Evolutionary conservation across 1,140 invertebrate species (phyloP), one percentile per base, ranked within the genome.

Genomic region (Radopholus similis): DNA sequence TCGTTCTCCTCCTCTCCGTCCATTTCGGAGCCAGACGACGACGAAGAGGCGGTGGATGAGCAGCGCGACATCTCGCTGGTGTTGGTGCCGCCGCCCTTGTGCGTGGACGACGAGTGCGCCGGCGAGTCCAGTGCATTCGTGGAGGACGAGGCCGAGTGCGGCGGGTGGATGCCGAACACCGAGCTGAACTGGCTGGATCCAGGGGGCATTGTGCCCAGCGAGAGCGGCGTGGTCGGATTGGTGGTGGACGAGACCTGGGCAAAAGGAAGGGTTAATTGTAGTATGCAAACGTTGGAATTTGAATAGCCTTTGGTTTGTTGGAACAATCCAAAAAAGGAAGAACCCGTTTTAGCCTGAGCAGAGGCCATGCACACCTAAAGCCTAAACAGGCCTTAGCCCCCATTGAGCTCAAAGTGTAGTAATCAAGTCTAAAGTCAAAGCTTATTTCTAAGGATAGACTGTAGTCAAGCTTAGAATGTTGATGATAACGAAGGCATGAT

Each of bases 201-300:
- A 35, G 63, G 64, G 40, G 26, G 8, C 4, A n/a, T n/a, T n/a
- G n/a, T n/a, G n/a, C 56, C 56, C 15, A 59, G 70, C 15, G 64
- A 59, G 11, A 30, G 54, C n/a, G 64, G 49, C 9, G 54, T 75
- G 0, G 70, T 55, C 18, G 69, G 32, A 30, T 66, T 53, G 11
- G 71, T 67, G 4, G 71, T 51, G n/a, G 65, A 56, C 6, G 70
- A 73, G 15, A 73, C 69, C 40, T 47, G 21, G 37, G 23, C 15
- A 30, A 40, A 65, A 40, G 60, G 13, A 34, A 32, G 55, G n/a
- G n/a, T n/a, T n/a, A n/a, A n/a, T n/a, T n/a, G n/a, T n/a, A n/a
- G n/a, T n/a, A 63, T 34, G 55, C 18, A 1, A 28, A 49, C 34
- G 1, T 18, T n/a, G 15, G 59, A 34, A 18, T 23, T 54, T 28